Percentiles rank a stretch among this genome's conserved stretches.
Conservation (phyloP, 2,113 vertebrate genomes). For the Tamias sibiricus region DNA sequence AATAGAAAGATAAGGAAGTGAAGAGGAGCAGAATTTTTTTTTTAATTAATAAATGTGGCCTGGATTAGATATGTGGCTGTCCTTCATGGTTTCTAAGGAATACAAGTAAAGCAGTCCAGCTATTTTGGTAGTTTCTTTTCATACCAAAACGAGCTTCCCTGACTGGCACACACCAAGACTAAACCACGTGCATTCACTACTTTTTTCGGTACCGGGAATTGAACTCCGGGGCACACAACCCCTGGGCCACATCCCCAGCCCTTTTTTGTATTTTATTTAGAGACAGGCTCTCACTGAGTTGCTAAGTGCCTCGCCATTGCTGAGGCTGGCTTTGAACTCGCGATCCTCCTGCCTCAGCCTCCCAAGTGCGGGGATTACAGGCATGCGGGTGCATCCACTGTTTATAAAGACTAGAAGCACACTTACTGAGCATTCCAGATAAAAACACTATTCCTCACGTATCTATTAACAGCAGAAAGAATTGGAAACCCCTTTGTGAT, state of each 20-base stretch:
- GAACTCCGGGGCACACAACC: no score
- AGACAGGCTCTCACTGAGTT: no score
- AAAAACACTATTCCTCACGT: not conserved
- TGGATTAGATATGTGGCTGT: not conserved
- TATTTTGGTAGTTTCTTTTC: not conserved
- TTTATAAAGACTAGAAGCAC: not conserved
- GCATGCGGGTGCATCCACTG: no score
- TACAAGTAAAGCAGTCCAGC: not conserved
- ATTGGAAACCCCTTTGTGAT: not conserved
- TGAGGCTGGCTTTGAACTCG: no score
- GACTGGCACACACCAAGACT: not conserved
- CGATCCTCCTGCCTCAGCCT: no score
- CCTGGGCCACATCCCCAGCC: no score
- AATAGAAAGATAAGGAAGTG: not conserved
- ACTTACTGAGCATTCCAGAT: not conserved
- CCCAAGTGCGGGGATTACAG: no score
- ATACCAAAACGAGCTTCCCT: not conserved
- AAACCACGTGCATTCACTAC: not conserved
- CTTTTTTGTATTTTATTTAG: no score
- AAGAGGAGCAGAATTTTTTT: not conserved
- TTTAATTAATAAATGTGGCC: not conserved
- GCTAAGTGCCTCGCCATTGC: no score
- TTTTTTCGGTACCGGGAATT: no score
- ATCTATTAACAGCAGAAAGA: not conserved
- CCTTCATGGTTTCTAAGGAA: not conserved